phyloP scores from a whole-genome alignment of 2,797 vertebrate species.

The Enteromius anoplus region DNA sequence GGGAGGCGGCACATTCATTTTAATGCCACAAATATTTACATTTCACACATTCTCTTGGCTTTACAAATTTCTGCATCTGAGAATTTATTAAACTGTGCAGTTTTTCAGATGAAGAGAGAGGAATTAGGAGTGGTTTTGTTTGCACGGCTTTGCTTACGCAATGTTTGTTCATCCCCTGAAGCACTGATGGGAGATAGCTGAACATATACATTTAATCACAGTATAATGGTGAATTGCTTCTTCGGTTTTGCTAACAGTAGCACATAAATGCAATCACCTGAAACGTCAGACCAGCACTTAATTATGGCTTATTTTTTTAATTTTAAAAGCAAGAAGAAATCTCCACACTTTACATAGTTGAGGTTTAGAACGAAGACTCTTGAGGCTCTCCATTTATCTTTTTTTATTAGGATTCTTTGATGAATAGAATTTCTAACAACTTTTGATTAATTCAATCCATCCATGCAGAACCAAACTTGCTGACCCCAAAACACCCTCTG shows the following conservation, averaged over 20 bases:
- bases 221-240: slow-evolving; percentile 16
- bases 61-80: neutral
- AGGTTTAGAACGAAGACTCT: neutral
- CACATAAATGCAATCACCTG: slow-evolving; percentile 8
- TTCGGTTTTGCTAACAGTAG: neutral
- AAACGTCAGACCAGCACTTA: slow-evolving; percentile 10
- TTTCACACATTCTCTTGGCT: neutral
- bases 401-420: neutral
- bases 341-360: neutral
- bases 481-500: neutral
- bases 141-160: neutral
- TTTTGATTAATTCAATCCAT: neutral
- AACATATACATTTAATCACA: slow-evolving; percentile 31
- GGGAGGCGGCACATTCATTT: neutral
- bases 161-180: neutral
- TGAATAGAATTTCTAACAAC: neutral
- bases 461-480: neutral
- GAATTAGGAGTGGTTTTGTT: neutral
- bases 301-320: slow-evolving; percentile 6
- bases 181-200: slow-evolving; percentile 17
- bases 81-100: neutral
- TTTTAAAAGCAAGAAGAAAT: slow-evolving; percentile 9
- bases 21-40: neutral
- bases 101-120: slow-evolving; percentile 18
- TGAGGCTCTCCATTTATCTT: neutral